Evolutionary conservation across 1,140 invertebrate species (phyloP), one percentile per base, ranked within the genome.

Genomic region (Drosophila neocordata): DNA sequence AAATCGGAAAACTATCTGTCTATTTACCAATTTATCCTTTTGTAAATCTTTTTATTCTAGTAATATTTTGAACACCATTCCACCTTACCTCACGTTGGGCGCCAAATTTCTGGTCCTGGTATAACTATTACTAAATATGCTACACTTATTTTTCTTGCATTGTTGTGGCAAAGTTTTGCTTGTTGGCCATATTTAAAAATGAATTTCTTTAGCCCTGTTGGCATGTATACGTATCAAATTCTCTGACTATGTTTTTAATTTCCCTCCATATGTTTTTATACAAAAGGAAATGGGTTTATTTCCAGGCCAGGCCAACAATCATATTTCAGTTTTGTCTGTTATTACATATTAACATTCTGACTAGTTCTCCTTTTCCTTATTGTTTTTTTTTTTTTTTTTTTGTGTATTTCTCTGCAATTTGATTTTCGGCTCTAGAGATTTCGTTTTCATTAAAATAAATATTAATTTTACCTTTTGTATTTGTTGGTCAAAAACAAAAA

Each of bases 401-500:
- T 41, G 12, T 53, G 53, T 64, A 13, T 38, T 20, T 35, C 27
- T 6, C 22, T 13, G 41, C 34, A 51, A 44, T 58, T 34, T 60
- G 41, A 48, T 62, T 55, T 65, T 69, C 37, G 34, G 53, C 51
- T 67, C 75, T 57, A 52, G 65, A 58, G 65, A 81, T 74, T 78
- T 61, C 60, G 27, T 73, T 73, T 79, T 59, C 72, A 84, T 84
- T 73, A 67, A 65, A 84, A 83, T 83, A 73, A 79, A 79, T 79
- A 83, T 66, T 76, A 76, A 84, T 71, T 79, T 76, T 69, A 73
- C 75, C 76, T 69, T 65, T 69, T 52, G 52, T 61, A 48, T 48
- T 48, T 13, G 38, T 15, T 18, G n/a, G 11, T 2, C 6, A 52
- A 52, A 56, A 48, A 34, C 56, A 57, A 12, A 56, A 57, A 51